Evolutionary conservation across 2,888 invertebrate species (phyloP).

Genomic region (Kuschelorhynchus macadamiae): DNA sequence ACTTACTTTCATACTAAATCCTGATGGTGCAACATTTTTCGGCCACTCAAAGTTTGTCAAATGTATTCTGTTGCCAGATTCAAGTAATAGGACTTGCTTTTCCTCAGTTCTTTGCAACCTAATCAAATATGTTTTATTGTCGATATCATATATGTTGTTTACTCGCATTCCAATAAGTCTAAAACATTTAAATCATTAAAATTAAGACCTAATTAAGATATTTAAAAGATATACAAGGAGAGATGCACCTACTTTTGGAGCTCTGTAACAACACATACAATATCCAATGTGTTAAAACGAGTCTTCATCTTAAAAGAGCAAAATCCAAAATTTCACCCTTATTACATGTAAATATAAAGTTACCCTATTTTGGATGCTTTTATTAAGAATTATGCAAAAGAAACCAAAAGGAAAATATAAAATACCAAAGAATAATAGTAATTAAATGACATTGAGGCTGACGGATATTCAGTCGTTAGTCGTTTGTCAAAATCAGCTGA

Average conservation of each 20-base stretch:
- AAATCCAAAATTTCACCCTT: background rate
- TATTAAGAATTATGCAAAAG: too few species aligned
- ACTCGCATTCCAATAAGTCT: slow-evolving; percentile 93
- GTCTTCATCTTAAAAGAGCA: slow-evolving; percentile 83
- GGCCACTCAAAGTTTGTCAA: slow-evolving; percentile 98
- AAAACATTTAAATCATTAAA: slow-evolving; percentile 51
- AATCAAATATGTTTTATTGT: slow-evolving; percentile 95
- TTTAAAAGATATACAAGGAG: too few species aligned
- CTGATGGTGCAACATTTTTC: slow-evolving; percentile 94
- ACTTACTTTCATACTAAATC: slow-evolving; percentile 95
- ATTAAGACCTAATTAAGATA: too few species aligned
- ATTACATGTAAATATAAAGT: too few species aligned
- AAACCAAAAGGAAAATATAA: too few species aligned
- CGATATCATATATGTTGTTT: slow-evolving; percentile 97
- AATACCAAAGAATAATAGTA: too few species aligned
- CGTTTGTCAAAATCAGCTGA: too few species aligned
- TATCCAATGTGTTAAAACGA: slow-evolving; percentile 93
- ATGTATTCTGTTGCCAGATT: slow-evolving; percentile 95
- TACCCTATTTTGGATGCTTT: too few species aligned
- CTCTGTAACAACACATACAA: slow-evolving; percentile 90
- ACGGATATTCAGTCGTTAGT: too few species aligned
- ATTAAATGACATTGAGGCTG: too few species aligned
- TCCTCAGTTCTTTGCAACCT: slow-evolving; percentile 87
- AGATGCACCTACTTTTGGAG: slow-evolving; percentile 79
- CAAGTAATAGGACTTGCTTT: slow-evolving; percentile 89